Evolutionary conservation across 2,888 invertebrate species (phyloP).

Genomic region (Ectemnius continuus): DNA sequence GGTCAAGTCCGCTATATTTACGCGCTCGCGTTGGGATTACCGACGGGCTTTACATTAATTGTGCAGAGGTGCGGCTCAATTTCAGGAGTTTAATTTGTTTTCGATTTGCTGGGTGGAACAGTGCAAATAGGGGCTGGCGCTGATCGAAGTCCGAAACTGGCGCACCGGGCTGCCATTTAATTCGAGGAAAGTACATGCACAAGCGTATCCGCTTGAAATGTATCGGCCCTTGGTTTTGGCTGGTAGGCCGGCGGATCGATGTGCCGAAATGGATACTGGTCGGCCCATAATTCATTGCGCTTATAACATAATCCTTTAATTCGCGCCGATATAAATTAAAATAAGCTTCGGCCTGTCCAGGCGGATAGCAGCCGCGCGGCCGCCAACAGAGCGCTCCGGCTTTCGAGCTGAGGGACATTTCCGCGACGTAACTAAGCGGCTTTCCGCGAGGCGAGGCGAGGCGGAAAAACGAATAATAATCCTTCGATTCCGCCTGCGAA

Average conservation of each 20-base stretch:
- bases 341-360: slow-evolving; percentile 48
- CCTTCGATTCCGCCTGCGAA: background rate
- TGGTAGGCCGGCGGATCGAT: slow-evolving; percentile 42
- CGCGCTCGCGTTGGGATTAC: slow-evolving; percentile 43
- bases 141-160: slow-evolving; percentile 12
- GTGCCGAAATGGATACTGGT: slow-evolving; percentile 49
- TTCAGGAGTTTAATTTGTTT: slow-evolving; percentile 61
- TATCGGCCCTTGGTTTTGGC: slow-evolving; percentile 34
- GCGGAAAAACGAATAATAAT: background rate
- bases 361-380: slow-evolving; percentile 20
- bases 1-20: slow-evolving; percentile 25
- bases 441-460: background rate
- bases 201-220: slow-evolving; percentile 39
- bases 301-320: slow-evolving; percentile 63
- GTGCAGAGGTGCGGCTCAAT: slow-evolving; percentile 34
- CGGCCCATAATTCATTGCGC: slow-evolving; percentile 53
- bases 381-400: background rate
- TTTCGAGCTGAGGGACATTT: background rate
- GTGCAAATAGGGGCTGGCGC: slow-evolving; percentile 47
- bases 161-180: slow-evolving; percentile 37
- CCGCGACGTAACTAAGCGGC: slow-evolving; percentile 27
- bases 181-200: slow-evolving; percentile 41
- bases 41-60: slow-evolving; percentile 57
- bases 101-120: slow-evolving; percentile 47
- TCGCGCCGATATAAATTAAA: slow-evolving; percentile 61